phyloP scores from a whole-genome alignment of 2,888 invertebrate species.

The Aphidoletes aphidimyza region DNA sequence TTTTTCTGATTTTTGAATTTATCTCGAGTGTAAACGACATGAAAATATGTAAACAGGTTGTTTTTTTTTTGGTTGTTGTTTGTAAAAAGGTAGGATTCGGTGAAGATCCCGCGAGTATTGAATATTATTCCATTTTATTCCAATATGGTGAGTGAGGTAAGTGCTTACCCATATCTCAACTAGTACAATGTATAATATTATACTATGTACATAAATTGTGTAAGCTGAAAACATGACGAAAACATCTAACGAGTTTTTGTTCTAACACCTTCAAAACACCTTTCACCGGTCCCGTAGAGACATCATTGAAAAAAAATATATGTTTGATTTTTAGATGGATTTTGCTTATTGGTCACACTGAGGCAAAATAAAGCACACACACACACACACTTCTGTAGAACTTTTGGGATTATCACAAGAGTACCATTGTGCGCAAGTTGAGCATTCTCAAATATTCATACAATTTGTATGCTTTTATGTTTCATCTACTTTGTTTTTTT shows the following conservation, averaged over 20 bases:
- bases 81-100: background rate
- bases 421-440: background rate
- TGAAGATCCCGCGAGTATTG: constrained; percentile 10
- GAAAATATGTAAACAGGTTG: background rate
- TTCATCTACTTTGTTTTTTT: background rate
- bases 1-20: background rate
- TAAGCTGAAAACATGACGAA: background rate
- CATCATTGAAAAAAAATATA: constrained; percentile 1
- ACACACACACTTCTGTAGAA: background rate
- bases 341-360: background rate
- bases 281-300: background rate
- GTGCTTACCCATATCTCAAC: background rate
- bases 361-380: background rate
- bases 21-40: background rate
- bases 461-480: background rate
- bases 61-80: no score
- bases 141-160: background rate
- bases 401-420: background rate
- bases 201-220: background rate
- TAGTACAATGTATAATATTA: no score
- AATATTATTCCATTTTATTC: constrained; percentile 31
- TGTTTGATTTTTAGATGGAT: constrained; percentile 47
- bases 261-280: constrained; percentile 7
- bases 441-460: constrained; percentile 24
- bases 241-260: background rate